Evolutionary conservation across 2,797 vertebrate species (phyloP), one percentile per base, ranked within the genome.

Genomic region (Ctenochaetus hawaiiensis): DNA sequence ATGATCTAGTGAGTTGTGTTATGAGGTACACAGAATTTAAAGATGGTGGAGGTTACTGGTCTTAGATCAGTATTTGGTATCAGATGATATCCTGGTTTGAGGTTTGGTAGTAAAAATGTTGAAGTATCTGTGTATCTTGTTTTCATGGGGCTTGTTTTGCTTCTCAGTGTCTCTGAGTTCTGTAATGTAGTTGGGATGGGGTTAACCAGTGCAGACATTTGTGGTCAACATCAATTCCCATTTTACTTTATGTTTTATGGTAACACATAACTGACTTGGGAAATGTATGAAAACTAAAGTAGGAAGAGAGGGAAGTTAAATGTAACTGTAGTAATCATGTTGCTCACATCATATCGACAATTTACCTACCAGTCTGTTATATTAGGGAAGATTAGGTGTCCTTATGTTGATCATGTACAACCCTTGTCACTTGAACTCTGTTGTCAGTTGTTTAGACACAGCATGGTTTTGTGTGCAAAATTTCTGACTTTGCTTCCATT

Each of bases 11-110:
- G 3, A 8, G 1, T 44, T 34, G 14, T n/a, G 13, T 10, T n/a
- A 6, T 58, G 9, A 53, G 22, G 6, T 37, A 6, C 16, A 12
- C 10, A 23, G 2, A 48, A 8, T 22, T 20, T 53, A 0, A 41
- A 54, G 10, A 37, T 17, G 0, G 12, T 6, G 11, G 4, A 0
- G 2, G 8, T 26, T 5, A 20, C 3, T n/a, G 5, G 17, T 39
- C 11, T 13, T 12, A 8, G 8, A 5, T 8, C 9, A 17, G 3
- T 44, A 8, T 1, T 0, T 26, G 1, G 3, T 39, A 6, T 18
- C 3, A 0, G 0, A 37, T 26, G 20, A 23, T 47, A 8, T 6
- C 2, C 0, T 18, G 0, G 17, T 51, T 51, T 45, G 3, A 34
- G 16, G 1, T 67, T 11, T 39, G 39, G 39, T 1, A 34, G 1